Evolutionary conservation across 1,140 invertebrate genomes (phyloP).

Genomic region (Araneus ventricosus): DNA sequence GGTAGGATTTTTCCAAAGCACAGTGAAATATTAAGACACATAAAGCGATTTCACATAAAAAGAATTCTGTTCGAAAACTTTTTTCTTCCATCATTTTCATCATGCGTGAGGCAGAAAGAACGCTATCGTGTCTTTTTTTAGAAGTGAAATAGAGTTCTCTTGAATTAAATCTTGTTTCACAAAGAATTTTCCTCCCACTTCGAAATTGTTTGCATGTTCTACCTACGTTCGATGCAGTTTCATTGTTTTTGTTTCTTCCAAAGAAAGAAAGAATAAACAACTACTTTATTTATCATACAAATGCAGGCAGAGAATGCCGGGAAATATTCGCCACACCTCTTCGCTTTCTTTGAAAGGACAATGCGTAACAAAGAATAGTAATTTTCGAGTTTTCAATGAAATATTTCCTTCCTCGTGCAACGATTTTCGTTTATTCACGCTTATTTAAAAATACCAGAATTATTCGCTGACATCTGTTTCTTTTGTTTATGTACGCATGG

Average conservation of each 20-base stretch:
- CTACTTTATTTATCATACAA: background rate
- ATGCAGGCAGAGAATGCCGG: background rate
- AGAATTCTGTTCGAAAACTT: background rate
- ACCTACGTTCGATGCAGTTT: background rate
- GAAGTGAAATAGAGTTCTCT: constrained; percentile 16
- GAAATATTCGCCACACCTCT: background rate
- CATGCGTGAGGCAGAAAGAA: background rate
- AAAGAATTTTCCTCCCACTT: background rate
- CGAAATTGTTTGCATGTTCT: background rate
- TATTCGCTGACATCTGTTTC: no score
- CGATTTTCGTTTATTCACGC: background rate
- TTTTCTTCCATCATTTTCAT: background rate
- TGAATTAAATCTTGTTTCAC: constrained; percentile 25
- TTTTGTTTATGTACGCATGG: no score
- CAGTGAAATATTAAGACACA: background rate
- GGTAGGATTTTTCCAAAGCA: background rate
- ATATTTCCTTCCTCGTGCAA: background rate
- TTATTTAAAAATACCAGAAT: no score
- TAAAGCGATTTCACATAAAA: background rate
- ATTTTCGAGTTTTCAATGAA: constrained; percentile 22
- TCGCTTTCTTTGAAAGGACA: background rate
- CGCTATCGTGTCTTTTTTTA: background rate
- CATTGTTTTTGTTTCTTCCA: background rate
- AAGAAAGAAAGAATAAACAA: background rate
- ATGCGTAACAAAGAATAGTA: background rate